phyloP scores from a whole-genome alignment of 2,888 invertebrate genomes.

The Matsumyia berberina region DNA sequence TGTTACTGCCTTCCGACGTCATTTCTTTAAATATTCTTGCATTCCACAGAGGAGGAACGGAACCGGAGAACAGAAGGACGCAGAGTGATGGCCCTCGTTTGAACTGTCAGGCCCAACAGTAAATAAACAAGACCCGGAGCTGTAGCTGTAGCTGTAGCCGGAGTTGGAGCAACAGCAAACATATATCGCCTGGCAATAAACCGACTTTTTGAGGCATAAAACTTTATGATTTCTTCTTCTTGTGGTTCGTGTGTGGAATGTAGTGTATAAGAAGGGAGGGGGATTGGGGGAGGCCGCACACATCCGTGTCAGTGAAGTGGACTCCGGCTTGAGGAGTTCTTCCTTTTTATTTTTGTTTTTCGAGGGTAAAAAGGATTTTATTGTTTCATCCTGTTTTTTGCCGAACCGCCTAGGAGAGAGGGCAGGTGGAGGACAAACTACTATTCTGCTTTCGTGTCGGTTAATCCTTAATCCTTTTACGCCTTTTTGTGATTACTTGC shows the following conservation, averaged over 20 bases:
- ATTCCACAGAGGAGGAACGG: conserved; percentile 4
- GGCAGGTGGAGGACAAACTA: conserved; percentile 25
- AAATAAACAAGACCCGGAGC: conserved; percentile 65
- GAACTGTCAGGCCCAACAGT: conserved; percentile 60
- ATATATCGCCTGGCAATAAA: conserved; percentile 67
- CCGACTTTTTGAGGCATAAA: conserved; percentile 71
- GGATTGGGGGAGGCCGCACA: conserved; percentile 21
- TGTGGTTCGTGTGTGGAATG: conserved; percentile 54
- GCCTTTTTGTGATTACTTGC: conserved; percentile 74
- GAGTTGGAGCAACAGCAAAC: conserved; percentile 26
- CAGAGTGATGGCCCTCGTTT: conserved; percentile 47
- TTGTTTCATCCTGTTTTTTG: conserved; percentile 54
- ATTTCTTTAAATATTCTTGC: conserved; percentile 50
- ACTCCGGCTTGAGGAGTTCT: conserved; percentile 57
- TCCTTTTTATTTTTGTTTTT: conserved; percentile 26
- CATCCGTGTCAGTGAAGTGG: conserved; percentile 55
- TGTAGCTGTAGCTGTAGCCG: conserved; percentile 25
- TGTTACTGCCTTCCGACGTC: conserved; percentile 26
- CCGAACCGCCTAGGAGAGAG: background rate
- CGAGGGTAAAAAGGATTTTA: conserved; percentile 56
- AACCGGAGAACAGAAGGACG: conserved; percentile 13
- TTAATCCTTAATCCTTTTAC: conserved; percentile 75
- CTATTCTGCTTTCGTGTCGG: conserved; percentile 54
- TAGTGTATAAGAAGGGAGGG: conserved; percentile 26
- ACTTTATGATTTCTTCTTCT: conserved; percentile 73